phyloP scores from a whole-genome alignment of 2,113 vertebrate species.

The Prietella phreatophila region DNA sequence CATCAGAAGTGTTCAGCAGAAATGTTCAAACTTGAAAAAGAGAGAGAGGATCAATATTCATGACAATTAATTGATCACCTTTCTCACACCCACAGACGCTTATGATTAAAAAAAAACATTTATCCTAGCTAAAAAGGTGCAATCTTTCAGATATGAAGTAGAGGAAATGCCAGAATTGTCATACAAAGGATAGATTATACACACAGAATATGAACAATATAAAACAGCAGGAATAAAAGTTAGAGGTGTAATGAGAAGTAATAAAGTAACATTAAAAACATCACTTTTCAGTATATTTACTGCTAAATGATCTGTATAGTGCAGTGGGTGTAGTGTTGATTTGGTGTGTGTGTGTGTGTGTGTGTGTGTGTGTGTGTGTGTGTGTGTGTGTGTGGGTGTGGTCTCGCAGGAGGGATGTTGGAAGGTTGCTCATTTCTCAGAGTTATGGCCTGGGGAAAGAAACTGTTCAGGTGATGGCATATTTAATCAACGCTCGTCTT shows the following conservation, averaged over 20 bases:
- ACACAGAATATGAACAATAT: background rate
- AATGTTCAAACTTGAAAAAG: too few relatives aligned
- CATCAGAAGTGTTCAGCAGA: too few relatives aligned
- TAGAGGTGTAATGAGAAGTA: background rate
- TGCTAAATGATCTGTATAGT: background rate
- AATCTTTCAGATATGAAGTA: background rate
- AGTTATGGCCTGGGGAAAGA: constrained; percentile 20
- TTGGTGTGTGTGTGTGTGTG: background rate
- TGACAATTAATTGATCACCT: too few relatives aligned
- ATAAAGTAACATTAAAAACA: background rate
- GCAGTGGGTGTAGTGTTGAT: background rate
- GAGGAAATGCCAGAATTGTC: background rate
- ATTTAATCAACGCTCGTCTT: constrained; percentile 12
- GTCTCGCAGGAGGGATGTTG: background rate
- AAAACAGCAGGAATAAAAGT: background rate
- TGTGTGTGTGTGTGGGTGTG: constrained; percentile 18
- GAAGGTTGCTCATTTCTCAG: constrained; percentile 7
- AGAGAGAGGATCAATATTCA: too few relatives aligned
- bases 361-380: constrained; percentile 16
- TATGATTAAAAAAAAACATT: background rate
- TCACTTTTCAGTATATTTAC: background rate
- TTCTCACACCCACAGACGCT: background rate
- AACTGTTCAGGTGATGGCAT: constrained; percentile 1
- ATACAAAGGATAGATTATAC: background rate
- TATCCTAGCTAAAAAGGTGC: background rate